These are phyloP conservation scores for Sepioteuthis lessoniana DNA, from an alignment of 2,888 invertebrate genomes.

Conservation along the genomic window DNA sequence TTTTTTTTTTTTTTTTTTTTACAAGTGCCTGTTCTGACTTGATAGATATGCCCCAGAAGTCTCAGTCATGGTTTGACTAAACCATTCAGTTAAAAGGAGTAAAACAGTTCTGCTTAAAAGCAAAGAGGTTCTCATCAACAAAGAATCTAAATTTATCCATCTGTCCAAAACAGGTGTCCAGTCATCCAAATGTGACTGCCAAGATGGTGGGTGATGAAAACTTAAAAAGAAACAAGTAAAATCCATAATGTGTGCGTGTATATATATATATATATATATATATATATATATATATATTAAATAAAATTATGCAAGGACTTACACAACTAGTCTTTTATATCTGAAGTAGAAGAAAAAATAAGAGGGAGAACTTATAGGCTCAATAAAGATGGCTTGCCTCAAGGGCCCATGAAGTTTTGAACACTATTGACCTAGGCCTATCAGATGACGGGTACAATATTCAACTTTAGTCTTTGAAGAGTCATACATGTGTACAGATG, in stretches of 20 bases:
- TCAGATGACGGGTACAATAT: background rate
- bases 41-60: no score
- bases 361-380: background rate
- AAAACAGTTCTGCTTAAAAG: background rate
- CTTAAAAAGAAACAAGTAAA: background rate
- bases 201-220: background rate
- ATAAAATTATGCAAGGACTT: no score
- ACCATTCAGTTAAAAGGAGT: background rate
- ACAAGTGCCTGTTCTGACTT: no score
- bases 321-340: background rate
- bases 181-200: background rate
- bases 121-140: background rate
- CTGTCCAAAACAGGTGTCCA: background rate
- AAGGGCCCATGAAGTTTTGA: background rate
- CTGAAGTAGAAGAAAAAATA: background rate
- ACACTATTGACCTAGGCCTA: background rate
- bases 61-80: background rate
- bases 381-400: background rate
- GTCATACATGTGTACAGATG: background rate
- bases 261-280: no score
- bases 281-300: no score
- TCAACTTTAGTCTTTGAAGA: background rate
- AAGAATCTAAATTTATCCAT: background rate
- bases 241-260: background rate
- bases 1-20: no score